A percentile compares a stretch with the other conserved stretches of the same genome.
These are phyloP conservation scores for Idaea dimidiata DNA, from an alignment of 2,888 invertebrate genomes.

Conservation along the genomic window DNA sequence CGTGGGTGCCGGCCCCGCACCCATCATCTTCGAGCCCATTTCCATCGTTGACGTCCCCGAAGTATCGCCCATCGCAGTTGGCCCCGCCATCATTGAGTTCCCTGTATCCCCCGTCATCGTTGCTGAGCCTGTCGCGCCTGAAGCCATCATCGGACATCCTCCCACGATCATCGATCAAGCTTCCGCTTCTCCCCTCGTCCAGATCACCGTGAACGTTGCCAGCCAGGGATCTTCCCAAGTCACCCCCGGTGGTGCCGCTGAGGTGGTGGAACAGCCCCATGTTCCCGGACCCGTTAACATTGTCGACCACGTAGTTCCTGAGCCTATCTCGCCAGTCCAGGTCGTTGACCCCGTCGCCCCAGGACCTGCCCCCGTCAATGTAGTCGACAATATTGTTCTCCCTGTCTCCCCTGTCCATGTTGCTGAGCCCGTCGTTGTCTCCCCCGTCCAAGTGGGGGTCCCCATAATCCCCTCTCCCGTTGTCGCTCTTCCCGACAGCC, in stretches of 20 bases:
- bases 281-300: slow-evolving; percentile 29
- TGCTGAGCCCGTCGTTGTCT: slow-evolving; percentile 18
- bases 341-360: slow-evolving; percentile 10
- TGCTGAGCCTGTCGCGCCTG: slow-evolving; percentile 19
- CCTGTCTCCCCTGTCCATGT: slow-evolving; percentile 26
- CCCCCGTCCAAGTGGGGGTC: slow-evolving; percentile 19
- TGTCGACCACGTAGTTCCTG: slow-evolving; percentile 14
- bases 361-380: slow-evolving; percentile 18
- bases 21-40: slow-evolving; percentile 10
- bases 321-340: slow-evolving; percentile 10
- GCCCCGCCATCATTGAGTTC: slow-evolving; percentile 30
- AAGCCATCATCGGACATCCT: not conserved
- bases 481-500: slow-evolving; percentile 30
- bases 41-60: not conserved
- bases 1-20: slow-evolving; percentile 25
- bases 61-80: slow-evolving; percentile 28
- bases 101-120: slow-evolving; percentile 32
- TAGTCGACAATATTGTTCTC: not conserved
- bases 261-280: slow-evolving; percentile 22
- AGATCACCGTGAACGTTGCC: slow-evolving; percentile 35
- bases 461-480: slow-evolving; percentile 32
- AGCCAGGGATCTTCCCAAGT: slow-evolving; percentile 23
- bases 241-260: slow-evolving; percentile 27
- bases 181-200: slow-evolving; percentile 33
- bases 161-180: slow-evolving; percentile 5